These are phyloP conservation scores for Caenorhabditis macrosperma DNA, from an alignment of 2,888 invertebrate genomes.

Conservation along the genomic window DNA sequence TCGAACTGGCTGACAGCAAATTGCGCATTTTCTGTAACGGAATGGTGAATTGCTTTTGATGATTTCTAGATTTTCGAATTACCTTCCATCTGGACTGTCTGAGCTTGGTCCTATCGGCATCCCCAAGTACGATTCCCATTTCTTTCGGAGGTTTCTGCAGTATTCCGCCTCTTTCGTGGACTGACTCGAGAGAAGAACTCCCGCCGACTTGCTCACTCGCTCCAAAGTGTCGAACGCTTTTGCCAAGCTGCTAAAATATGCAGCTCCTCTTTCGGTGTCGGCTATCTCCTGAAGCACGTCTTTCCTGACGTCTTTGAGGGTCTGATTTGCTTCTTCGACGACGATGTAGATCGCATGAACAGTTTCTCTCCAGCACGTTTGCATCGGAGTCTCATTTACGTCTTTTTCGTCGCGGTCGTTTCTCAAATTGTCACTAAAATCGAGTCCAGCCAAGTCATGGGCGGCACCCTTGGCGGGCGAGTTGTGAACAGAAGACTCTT, in stretches of 20 bases:
- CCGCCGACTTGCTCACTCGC: conserved; percentile 53
- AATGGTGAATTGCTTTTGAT: background rate
- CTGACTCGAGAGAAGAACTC: conserved; percentile 39
- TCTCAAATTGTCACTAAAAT: conserved; percentile 19
- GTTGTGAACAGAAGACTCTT: conserved; percentile 42
- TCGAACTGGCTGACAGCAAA: conserved; percentile 60
- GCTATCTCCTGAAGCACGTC: conserved; percentile 61
- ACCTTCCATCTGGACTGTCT: conserved; percentile 17
- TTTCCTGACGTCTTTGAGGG: conserved; percentile 43
- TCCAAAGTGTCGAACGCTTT: conserved; percentile 52
- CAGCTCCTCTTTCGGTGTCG: conserved; percentile 65
- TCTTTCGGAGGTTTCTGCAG: conserved; percentile 42
- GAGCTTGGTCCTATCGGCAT: background rate
- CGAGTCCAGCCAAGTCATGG: conserved; percentile 38
- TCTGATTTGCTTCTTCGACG: conserved; percentile 59
- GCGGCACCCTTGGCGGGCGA: conserved; percentile 49
- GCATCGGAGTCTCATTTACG: conserved; percentile 16
- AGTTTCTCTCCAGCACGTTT: conserved; percentile 53
- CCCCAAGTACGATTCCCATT: conserved; percentile 23
- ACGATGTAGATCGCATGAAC: conserved; percentile 53
- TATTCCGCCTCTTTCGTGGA: conserved; percentile 57
- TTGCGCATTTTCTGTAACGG: conserved; percentile 61
- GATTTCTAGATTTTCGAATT: too few relatives aligned
- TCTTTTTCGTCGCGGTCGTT: conserved; percentile 17
- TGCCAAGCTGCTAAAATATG: conserved; percentile 39